Conservation (phyloP, 1,140 invertebrate species). For the Callitettix versicolor region DNA sequence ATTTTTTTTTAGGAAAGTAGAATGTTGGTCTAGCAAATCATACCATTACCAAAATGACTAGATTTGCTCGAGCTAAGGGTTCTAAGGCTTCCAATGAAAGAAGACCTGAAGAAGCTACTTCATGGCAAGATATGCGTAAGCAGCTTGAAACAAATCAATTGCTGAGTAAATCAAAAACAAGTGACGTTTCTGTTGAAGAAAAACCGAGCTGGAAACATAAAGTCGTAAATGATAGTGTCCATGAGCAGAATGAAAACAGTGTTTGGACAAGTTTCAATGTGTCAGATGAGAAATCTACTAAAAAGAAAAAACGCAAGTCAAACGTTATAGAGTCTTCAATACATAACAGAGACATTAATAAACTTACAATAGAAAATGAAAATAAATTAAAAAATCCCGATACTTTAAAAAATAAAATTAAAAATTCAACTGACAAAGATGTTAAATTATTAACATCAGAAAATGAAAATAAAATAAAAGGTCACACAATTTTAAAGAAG, state of each 20-base stretch:
- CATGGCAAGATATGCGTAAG: conserved; percentile 59
- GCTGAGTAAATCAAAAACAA: too few species aligned
- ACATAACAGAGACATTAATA: too few species aligned
- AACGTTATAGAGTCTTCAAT: too few species aligned
- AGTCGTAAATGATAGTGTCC: not conserved
- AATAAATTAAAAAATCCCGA: conserved; percentile 17
- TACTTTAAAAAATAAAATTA: too few species aligned
- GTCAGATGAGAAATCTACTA: conserved; percentile 7
- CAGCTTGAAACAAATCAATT: conserved; percentile 20
- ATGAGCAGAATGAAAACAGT: not conserved
- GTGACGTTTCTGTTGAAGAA: not conserved
- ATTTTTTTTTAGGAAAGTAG: too few species aligned
- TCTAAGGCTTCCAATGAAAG: conserved; percentile 61
- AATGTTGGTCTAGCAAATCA: too few species aligned
- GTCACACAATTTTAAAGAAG: too few species aligned
- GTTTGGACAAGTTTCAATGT: not conserved
- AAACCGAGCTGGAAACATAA: conserved; percentile 2
- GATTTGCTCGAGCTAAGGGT: conserved; percentile 59
- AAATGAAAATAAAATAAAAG: too few species aligned
- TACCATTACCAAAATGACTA: conserved; percentile 47
- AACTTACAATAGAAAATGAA: too few species aligned
- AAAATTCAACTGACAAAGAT: not conserved
- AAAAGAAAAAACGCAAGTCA: conserved; percentile 14
- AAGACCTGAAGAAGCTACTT: conserved; percentile 52
- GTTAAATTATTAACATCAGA: too few species aligned